Percentiles rank a stretch among this genome's conserved stretches.
Conservation (phyloP, 30 jellyfish, hydroid and myxozoan genomes). For the Sanderia malayensis region DNA sequence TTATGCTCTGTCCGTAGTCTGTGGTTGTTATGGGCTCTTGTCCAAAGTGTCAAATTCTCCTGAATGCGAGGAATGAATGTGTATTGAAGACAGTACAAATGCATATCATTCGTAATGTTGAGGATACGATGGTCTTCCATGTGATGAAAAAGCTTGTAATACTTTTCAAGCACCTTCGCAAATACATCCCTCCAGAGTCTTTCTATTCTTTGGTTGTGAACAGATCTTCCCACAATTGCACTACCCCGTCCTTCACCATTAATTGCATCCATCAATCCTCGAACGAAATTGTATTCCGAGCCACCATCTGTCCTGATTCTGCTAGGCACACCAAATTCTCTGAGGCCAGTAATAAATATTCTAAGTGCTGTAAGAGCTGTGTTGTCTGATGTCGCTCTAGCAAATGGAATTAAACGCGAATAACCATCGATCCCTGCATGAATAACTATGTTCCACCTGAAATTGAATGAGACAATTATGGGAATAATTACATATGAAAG, state of each 20-base stretch:
- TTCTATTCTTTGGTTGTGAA: slow-evolving; percentile 28
- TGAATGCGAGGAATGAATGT: slow-evolving; percentile 13
- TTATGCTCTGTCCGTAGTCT: slow-evolving; percentile 26
- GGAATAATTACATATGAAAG: neutral
- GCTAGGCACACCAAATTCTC: slow-evolving; percentile 28
- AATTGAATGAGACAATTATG: slow-evolving; percentile 5
- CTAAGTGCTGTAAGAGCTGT: slow-evolving; percentile 25
- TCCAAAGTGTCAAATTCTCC: slow-evolving; percentile 13
- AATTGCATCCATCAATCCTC: slow-evolving; percentile 14
- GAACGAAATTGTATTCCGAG: slow-evolving; percentile 12
- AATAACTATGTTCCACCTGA: slow-evolving; percentile 13
- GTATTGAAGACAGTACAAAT: slow-evolving; percentile 14
- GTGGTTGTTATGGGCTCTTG: slow-evolving; percentile 27
- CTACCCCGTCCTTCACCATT: slow-evolving; percentile 27
- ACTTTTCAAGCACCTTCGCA: slow-evolving; percentile 20
- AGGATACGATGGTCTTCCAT: slow-evolving; percentile 25
- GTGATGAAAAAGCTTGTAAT: slow-evolving; percentile 20
- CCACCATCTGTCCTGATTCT: slow-evolving; percentile 23
- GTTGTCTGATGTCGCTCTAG: slow-evolving; percentile 18
- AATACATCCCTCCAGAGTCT: slow-evolving; percentile 32
- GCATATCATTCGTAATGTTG: slow-evolving; percentile 9
- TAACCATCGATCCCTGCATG: slow-evolving; percentile 28
- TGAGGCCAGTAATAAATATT: slow-evolving; percentile 8
- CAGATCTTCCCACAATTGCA: slow-evolving; percentile 33
- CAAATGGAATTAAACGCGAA: slow-evolving; percentile 13